Base-by-base conservation (phyloP, 2,797 vertebrate genomes). In the Bovichtus diacanthus region DNA sequence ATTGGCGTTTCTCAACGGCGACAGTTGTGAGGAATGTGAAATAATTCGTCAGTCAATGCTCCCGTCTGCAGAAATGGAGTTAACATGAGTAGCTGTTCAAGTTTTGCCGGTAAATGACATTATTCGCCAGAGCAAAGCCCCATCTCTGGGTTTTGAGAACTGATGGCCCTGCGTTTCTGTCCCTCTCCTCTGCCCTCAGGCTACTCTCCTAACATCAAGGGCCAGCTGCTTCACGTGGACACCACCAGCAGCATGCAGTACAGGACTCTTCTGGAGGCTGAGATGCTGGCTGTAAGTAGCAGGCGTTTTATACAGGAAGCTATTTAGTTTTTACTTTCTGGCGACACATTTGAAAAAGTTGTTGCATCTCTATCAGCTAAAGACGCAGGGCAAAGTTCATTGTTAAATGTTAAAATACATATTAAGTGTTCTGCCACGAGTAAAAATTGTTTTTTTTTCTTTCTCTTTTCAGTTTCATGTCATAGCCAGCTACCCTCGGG, bases 191-290 rank as follows among this genome's bases (percentile, higher is more conserved):
- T 31, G 47, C 29, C 71, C 27, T 76, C 92, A 99, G 98, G 98
- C 76, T 99, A 98, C 74, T 96, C 96, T 21, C 96, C 97, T 41
- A 97, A 97, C 60, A 99, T 99, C 93, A 99, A 99, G 95, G 98
- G 98, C 34, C 98, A 99, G 80, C 96, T 99, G 70, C 94, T 99
- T 51, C 98, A 99, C 0, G 97, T 99, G 54, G 98, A 99, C 92
- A 98, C 98, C 83, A 99, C 98, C 60, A 99, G 97, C 90, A 99
- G 98, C 87, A 99, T 99, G 98, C 98, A 97, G 81, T 99, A 97
- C 87, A 95, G 98, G 83, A 97, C 98, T 13, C 96, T 99, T 4
- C 92, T 99, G 90, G 98, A 99, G 92, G 97, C 98, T 44, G 98
- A 99, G 95, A 99, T 99, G 97, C 92, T 99, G 60, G 98, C 98